Evolutionary conservation across 2,888 invertebrate genomes (phyloP).

Genomic region (Tipula helvola): DNA sequence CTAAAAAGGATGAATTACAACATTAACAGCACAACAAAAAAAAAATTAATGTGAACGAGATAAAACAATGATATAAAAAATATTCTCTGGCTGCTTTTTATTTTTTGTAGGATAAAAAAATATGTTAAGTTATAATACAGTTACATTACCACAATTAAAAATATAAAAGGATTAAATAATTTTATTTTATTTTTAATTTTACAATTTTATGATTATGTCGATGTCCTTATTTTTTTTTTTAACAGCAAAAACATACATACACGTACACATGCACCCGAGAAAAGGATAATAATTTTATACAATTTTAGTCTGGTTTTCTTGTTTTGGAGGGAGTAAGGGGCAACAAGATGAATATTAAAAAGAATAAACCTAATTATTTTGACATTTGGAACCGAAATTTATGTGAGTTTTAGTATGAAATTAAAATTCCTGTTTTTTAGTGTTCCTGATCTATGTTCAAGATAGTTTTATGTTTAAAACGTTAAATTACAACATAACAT

Average conservation of each 20-base stretch:
- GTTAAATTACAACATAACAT: not conserved
- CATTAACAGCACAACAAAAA: not conserved
- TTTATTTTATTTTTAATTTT: not conserved
- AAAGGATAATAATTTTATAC: not conserved
- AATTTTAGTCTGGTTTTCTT: not conserved
- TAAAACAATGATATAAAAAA: not conserved
- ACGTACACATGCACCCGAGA: not conserved
- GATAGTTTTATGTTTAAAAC: not conserved
- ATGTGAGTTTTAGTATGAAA: not conserved
- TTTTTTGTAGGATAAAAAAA: not conserved
- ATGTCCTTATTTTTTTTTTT: not conserved
- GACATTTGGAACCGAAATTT: not conserved
- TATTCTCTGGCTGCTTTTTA: not conserved
- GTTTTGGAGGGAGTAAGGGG: not conserved
- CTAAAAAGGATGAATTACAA: not conserved
- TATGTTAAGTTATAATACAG: not conserved
- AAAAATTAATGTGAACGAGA: not conserved
- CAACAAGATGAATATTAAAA: not conserved
- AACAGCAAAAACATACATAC: not conserved
- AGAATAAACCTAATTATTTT: not conserved
- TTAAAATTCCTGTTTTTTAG: not conserved
- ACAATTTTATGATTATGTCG: slow-evolving; percentile 4
- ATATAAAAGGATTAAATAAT: not conserved
- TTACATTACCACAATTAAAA: not conserved
- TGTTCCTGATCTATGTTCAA: not conserved